Evolutionary conservation across 2,797 vertebrate species (phyloP).

Genomic region (Centroberyx gerrardi): DNA sequence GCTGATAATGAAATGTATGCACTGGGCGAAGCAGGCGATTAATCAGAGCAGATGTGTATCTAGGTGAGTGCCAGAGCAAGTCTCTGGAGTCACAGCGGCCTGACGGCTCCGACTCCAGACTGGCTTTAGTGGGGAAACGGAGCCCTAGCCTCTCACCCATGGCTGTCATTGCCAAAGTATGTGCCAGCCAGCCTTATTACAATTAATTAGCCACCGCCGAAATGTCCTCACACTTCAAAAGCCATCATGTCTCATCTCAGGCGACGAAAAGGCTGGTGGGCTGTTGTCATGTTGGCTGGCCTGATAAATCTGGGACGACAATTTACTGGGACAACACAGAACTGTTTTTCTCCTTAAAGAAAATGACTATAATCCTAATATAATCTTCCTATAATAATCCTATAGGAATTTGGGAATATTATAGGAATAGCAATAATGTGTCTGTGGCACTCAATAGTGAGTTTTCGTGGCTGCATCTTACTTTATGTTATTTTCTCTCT

Average conservation of each 20-base stretch:
- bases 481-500: neutral
- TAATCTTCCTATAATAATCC: too few species aligned
- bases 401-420: neutral
- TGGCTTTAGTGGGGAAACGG: conserved; percentile 46
- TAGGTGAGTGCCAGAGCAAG: conserved; percentile 78
- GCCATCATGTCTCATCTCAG: conserved; percentile 66
- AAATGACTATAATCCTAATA: neutral
- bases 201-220: conserved; percentile 82
- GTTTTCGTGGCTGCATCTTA: neutral
- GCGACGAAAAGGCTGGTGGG: conserved; percentile 71
- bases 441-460: neutral
- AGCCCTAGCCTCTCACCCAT: conserved; percentile 65
- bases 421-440: neutral
- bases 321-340: conserved; percentile 38
- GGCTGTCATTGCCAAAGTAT: conserved; percentile 70
- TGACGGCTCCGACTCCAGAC: conserved; percentile 61
- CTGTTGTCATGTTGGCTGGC: conserved; percentile 66
- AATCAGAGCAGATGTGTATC: conserved; percentile 87
- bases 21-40: conserved; percentile 78
- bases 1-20: conserved; percentile 84
- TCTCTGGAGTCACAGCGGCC: conserved; percentile 72
- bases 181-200: conserved; percentile 80
- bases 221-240: conserved; percentile 83
- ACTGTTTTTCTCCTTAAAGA: conserved; percentile 21
- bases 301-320: conserved; percentile 73